Percentiles rank a stretch among this genome's conserved stretches.
These are phyloP conservation scores for Microcebus lehilahytsara DNA, from an alignment of 2,113 vertebrate genomes.

Conservation along the genomic window DNA sequence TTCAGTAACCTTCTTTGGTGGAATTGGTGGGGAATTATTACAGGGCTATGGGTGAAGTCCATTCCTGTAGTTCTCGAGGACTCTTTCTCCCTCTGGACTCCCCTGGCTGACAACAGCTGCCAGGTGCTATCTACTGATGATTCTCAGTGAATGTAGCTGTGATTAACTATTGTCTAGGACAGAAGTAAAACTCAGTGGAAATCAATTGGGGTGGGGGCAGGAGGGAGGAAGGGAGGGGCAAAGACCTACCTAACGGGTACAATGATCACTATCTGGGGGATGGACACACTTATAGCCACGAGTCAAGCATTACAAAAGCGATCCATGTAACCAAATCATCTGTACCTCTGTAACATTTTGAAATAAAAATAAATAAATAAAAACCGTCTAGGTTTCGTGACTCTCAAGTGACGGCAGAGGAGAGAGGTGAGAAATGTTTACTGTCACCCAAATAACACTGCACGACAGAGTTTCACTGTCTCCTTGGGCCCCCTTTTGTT, in stretches of 20 bases:
- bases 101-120: neutral
- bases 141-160: neutral
- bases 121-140: neutral
- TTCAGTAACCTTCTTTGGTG: neutral
- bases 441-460: neutral
- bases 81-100: neutral
- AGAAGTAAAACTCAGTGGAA: too few species aligned
- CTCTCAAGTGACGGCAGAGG: neutral
- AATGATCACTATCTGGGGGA: too few species aligned
- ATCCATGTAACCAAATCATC: too few species aligned
- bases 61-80: neutral
- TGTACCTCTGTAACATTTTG: too few species aligned
- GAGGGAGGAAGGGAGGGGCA: too few species aligned
- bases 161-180: neutral
- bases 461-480: neutral
- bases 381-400: neutral
- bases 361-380: neutral
- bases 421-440: neutral
- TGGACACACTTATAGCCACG: too few species aligned
- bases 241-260: too few species aligned
- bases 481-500: neutral
- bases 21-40: neutral
- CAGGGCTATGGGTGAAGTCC: neutral
- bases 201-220: too few species aligned
- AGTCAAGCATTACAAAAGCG: too few species aligned